Conservation (phyloP, 2,888 invertebrate genomes). For the Congeria kusceri region DNA sequence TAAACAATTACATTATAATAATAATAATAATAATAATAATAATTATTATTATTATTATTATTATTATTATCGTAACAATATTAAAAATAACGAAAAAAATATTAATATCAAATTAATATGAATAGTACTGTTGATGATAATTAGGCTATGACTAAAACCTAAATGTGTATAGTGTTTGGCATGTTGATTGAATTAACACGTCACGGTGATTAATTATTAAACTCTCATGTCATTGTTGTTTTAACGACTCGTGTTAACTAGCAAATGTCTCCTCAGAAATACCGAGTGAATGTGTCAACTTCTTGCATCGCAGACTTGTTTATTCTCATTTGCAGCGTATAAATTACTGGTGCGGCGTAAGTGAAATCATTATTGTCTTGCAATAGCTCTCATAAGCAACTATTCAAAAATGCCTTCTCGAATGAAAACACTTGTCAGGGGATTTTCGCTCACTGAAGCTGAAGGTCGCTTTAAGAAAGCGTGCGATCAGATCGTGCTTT, state of each 20-base stretch:
- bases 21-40: too few relatives aligned
- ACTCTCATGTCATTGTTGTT: constrained; percentile 23
- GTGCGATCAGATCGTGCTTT: constrained; percentile 75
- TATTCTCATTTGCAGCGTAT: background rate
- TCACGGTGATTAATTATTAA: constrained; percentile 1
- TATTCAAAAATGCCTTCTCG: constrained; percentile 23
- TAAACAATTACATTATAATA: too few relatives aligned
- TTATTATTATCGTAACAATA: too few relatives aligned
- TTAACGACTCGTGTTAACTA: constrained; percentile 41
- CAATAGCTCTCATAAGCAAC: background rate
- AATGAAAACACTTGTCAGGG: constrained; percentile 30
- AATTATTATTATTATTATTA: too few relatives aligned
- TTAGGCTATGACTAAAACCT: too few relatives aligned
- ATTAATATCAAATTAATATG: too few relatives aligned
- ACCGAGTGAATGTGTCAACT: constrained; percentile 8
- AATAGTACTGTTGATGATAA: too few relatives aligned
- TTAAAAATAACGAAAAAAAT: too few relatives aligned
- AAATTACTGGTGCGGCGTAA: constrained; percentile 3
- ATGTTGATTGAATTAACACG: too few relatives aligned
- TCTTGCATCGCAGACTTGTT: constrained; percentile 12
- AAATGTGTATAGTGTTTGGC: too few relatives aligned
- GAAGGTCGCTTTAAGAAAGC: constrained; percentile 70
- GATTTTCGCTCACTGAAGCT: constrained; percentile 45
- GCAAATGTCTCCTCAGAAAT: constrained; percentile 24
- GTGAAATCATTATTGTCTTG: too few relatives aligned